phyloP scores from a whole-genome alignment of 2,797 vertebrate genomes.

The Semaprochilodus insignis region DNA sequence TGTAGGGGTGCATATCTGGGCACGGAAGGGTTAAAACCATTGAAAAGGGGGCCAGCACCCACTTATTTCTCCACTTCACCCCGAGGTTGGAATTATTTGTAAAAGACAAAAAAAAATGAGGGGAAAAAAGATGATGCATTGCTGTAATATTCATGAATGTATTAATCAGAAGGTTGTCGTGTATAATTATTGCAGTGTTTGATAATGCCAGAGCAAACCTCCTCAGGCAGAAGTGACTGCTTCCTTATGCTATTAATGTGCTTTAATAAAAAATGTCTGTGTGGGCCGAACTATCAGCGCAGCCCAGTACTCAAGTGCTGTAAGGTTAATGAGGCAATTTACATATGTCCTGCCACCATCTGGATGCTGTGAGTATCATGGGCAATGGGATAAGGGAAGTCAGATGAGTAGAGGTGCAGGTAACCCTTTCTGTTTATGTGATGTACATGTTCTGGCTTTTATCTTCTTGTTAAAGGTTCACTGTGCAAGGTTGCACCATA shows the following conservation, averaged over 20 bases:
- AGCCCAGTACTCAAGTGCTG: conserved; percentile 75
- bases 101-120: conserved; percentile 22
- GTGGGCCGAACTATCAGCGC: conserved; percentile 71
- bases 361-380: conserved; percentile 73
- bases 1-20: conserved; percentile 15
- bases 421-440: conserved; percentile 56
- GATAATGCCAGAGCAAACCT: conserved; percentile 72
- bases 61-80: background rate
- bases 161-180: conserved; percentile 79
- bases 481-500: conserved; percentile 16
- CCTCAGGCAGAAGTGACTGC: conserved; percentile 75
- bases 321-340: conserved; percentile 85
- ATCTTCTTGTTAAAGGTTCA: conserved; percentile 10
- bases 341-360: conserved; percentile 77
- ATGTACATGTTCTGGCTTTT: conserved; percentile 55
- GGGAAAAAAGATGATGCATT: conserved; percentile 36
- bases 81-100: conserved; percentile 27
- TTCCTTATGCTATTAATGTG: conserved; percentile 75
- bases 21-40: conserved; percentile 12
- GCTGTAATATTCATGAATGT: conserved; percentile 76
- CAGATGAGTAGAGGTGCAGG: conserved; percentile 57
- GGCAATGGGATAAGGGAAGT: conserved; percentile 65
- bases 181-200: conserved; percentile 79
- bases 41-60: background rate
- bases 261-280: conserved; percentile 77